Conservation (phyloP, 1,140 invertebrate species). For the Bacillus rossius region DNA sequence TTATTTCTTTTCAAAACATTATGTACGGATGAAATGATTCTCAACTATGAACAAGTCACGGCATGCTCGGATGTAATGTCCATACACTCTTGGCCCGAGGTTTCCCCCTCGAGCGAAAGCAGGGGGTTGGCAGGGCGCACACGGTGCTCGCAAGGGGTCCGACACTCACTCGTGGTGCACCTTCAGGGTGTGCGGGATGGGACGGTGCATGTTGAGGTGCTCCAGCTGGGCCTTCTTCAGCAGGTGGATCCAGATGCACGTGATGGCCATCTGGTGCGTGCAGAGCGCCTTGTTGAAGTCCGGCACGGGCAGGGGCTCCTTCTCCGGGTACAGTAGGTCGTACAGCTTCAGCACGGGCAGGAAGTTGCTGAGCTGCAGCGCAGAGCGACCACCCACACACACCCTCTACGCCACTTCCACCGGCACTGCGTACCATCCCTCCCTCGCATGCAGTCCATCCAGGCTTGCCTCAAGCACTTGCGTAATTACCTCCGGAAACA, state of each 20-base stretch:
- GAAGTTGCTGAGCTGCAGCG: constrained; percentile 71
- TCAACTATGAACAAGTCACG: no score
- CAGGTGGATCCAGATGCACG: constrained; percentile 95
- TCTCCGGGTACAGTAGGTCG: constrained; percentile 89
- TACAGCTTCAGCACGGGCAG: constrained; percentile 87
- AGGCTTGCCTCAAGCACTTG: no score
- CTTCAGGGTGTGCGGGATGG: constrained; percentile 77
- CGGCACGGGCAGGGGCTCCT: constrained; percentile 82
- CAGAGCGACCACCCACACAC: constrained; percentile 16
- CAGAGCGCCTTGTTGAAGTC: constrained; percentile 81
- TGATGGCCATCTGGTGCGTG: constrained; percentile 88
- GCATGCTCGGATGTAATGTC: no score
- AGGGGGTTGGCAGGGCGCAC: no score
- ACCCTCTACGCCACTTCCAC: no score
- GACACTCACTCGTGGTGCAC: constrained; percentile 77
- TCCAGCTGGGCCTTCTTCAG: constrained; percentile 87
- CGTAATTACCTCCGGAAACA: no score
- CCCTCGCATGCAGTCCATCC: no score
- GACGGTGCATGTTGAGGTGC: constrained; percentile 66
- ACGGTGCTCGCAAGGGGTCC: background rate
- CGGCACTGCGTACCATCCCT: no score
- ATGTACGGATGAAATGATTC: no score
- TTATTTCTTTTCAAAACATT: no score
- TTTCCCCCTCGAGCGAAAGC: no score
- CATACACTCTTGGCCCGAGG: no score